Evolutionary conservation across 2,888 invertebrate genomes (phyloP), one percentile per base, ranked within the genome.

Genomic region (Spialia ferax): DNA sequence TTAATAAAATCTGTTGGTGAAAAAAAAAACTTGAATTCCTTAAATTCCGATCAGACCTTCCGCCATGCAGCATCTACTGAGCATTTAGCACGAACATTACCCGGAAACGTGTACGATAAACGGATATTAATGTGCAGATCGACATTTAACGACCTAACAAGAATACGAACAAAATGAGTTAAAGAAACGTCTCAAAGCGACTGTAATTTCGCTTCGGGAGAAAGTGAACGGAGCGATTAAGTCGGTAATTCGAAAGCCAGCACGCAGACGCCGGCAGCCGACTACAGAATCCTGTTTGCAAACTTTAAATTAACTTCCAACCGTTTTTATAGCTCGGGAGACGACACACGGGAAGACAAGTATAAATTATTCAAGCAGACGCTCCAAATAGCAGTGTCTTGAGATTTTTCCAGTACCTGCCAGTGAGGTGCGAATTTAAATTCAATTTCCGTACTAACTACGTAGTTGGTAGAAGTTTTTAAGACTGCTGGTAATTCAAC

Each of bases 371-470:
- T 66, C 60, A 66, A 29, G 18, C 23, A 42, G 71, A 62, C 69
- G 69, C 69, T 72, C 64, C 56, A 54, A 56, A 63, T 15, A 57
- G 50, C 50, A 50, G n/a, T 35, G 48, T 57, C 64, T 64, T 38
- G 35, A 57, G 57, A 64, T 48, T 64, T 56, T 64, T 64, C 64
- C 45, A 64, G 35, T 48, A 4, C 23, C 23, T 13, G n/a, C n/a
- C n/a, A n/a, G n/a, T n/a, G 22, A 64, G 70, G 42, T 61, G 69
- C 69, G 72, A 73, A 79, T 82, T 83, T 79, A 75, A 81, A 81
- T 83, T 82, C 77, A 81, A 84, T 82, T 81, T 79, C 73, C 64
- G 48, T 45, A 75, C 74, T 77, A 80, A 79, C 80, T 80, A n/a
- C n/a, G n/a, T n/a, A 79, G 78, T 75, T 77, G 52, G 60, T 67